Evolutionary conservation across 2,888 invertebrate species (phyloP).

Genomic region (Heliconius erato): DNA sequence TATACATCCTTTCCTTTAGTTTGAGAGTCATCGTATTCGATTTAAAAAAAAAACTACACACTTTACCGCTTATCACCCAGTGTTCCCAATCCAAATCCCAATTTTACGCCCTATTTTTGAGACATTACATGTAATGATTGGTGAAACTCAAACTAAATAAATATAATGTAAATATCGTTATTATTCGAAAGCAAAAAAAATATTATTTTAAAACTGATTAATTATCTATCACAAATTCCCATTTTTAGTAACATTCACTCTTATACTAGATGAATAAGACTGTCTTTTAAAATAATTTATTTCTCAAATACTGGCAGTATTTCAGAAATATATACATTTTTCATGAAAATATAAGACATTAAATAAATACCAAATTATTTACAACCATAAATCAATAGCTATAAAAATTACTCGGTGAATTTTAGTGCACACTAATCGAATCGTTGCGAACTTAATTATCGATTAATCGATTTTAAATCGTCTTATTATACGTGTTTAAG

Average conservation of each 20-base stretch:
- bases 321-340: too few species aligned
- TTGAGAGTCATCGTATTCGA: neutral
- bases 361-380: neutral
- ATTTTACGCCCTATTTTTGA: too few species aligned
- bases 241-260: neutral
- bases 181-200: too few species aligned
- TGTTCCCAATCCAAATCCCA: neutral
- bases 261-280: too few species aligned
- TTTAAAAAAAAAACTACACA: neutral
- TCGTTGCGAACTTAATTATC: slow-evolving; percentile 10
- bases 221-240: too few species aligned
- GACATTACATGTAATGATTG: neutral
- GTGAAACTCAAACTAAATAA: too few species aligned
- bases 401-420: slow-evolving; percentile 5
- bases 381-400: slow-evolving; percentile 1
- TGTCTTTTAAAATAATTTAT: too few species aligned
- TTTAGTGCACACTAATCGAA: slow-evolving; percentile 17
- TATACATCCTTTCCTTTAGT: neutral
- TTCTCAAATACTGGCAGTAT: too few species aligned
- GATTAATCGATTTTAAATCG: slow-evolving; percentile 36
- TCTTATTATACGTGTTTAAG: slow-evolving; percentile 29
- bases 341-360: neutral
- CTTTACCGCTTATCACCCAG: neutral
- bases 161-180: too few species aligned
- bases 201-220: too few species aligned